phyloP scores from a whole-genome alignment of 2,888 invertebrate species.

The Eupithecia centaureata region DNA sequence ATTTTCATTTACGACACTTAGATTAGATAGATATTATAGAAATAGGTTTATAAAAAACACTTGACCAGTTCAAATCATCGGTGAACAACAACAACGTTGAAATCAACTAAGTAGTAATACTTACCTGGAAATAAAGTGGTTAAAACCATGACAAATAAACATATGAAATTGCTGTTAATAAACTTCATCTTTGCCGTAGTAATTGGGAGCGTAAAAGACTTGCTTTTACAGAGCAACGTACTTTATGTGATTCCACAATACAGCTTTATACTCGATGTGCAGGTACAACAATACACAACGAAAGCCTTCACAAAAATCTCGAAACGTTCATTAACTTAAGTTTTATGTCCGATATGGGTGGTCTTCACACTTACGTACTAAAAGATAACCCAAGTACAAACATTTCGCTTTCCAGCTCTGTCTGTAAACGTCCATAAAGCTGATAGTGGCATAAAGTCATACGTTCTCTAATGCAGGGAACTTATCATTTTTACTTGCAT shows the following conservation, averaged over 20 bases:
- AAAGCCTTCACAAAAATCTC: conserved; percentile 25
- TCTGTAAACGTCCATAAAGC: conserved; percentile 12
- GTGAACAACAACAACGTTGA: background rate
- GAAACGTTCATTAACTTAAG: conserved; percentile 4
- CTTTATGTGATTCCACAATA: conserved; percentile 2
- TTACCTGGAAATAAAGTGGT: background rate
- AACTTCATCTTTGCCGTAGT: conserved; percentile 1
- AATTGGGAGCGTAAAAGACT: background rate
- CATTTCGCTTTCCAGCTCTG: conserved; percentile 33
- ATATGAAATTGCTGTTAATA: background rate
- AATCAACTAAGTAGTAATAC: background rate
- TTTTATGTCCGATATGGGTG: background rate
- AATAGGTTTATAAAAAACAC: too few relatives aligned
- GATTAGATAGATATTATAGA: too few relatives aligned
- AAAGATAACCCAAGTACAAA: conserved; percentile 35
- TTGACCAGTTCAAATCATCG: conserved; percentile 2
- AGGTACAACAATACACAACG: conserved; percentile 23
- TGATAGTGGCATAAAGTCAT: conserved; percentile 32
- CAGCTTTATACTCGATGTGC: conserved; percentile 1
- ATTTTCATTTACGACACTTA: too few relatives aligned
- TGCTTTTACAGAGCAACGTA: background rate
- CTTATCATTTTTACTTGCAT: conserved; percentile 43
- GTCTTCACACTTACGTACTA: conserved; percentile 38
- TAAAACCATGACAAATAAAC: background rate
- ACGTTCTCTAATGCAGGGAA: conserved; percentile 36